Evolutionary conservation across 23 tunicate species (phyloP).

Genomic region (Diplosoma virens): DNA sequence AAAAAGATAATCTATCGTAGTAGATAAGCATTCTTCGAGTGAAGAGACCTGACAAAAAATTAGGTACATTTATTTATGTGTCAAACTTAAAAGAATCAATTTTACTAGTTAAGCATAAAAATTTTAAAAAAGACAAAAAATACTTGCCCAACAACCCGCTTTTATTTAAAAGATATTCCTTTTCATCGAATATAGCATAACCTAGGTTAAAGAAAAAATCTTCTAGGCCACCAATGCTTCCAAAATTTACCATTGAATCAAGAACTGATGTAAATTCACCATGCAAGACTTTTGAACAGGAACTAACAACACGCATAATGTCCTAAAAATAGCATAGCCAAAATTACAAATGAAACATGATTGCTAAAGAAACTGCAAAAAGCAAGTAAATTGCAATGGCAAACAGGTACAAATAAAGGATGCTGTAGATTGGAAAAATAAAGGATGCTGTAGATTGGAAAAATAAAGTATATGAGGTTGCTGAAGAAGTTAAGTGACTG

Average conservation of each 20-base stretch:
- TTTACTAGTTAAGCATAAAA: no score
- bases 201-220: slow-evolving; percentile 49
- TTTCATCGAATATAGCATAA: slow-evolving; percentile 24
- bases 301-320: slow-evolving; percentile 51
- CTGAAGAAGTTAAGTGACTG: no score
- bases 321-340: slow-evolving; percentile 53
- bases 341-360: background rate
- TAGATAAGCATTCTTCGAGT: slow-evolving; percentile 65
- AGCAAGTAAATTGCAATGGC: no score
- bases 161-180: slow-evolving; percentile 34
- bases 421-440: background rate
- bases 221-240: slow-evolving; percentile 46
- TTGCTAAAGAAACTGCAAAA: no score
- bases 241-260: slow-evolving; percentile 45
- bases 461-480: background rate
- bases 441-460: background rate
- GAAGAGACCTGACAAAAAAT: slow-evolving; percentile 53
- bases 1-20: slow-evolving; percentile 60
- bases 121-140: background rate
- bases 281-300: slow-evolving; percentile 55
- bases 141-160: slow-evolving; percentile 58
- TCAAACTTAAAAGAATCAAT: no score
- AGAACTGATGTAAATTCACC: slow-evolving; percentile 31
- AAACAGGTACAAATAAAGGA: background rate
- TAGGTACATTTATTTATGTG: no score